These are phyloP conservation scores for Leptoclinus maculatus DNA, from an alignment of 2,797 vertebrate genomes.

Conservation along the genomic window DNA sequence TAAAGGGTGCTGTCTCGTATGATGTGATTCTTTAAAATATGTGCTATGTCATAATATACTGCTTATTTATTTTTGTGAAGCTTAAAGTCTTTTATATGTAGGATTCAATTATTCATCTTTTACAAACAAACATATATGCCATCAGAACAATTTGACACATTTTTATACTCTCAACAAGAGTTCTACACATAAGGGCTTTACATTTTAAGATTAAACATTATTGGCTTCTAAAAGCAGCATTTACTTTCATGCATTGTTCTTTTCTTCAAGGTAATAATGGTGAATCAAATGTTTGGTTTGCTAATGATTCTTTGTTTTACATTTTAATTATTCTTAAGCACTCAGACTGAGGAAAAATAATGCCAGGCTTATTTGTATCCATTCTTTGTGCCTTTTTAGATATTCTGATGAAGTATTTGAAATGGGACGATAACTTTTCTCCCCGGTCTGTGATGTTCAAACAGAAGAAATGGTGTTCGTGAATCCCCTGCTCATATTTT, in stretches of 20 bases:
- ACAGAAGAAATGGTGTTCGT: not conserved
- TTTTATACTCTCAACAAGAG: not conserved
- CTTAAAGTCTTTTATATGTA: not conserved
- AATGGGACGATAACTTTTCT: slow-evolving; percentile 2
- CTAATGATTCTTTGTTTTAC: not conserved
- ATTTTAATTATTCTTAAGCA: not conserved
- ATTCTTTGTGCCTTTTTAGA: slow-evolving; percentile 21
- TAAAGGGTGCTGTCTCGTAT: not conserved
- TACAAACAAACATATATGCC: not conserved
- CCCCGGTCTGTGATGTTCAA: not conserved
- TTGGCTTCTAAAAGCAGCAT: not conserved
- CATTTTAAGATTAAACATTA: not conserved
- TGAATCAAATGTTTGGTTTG: slow-evolving; percentile 13
- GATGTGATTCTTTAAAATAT: slow-evolving; percentile 6
- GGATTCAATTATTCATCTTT: not conserved
- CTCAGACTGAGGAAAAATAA: not conserved
- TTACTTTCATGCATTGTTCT: slow-evolving; percentile 1
- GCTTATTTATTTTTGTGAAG: slow-evolving; percentile 10
- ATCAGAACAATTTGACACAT: not conserved
- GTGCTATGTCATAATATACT: not conserved
- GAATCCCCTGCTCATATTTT: slow-evolving; percentile 8
- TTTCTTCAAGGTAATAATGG: not conserved
- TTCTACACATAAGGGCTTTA: not conserved
- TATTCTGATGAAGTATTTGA: slow-evolving; percentile 6
- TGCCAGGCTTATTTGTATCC: not conserved